Conservation (phyloP, 2,888 invertebrate species). For the Caenorhabditis zanzibari region DNA sequence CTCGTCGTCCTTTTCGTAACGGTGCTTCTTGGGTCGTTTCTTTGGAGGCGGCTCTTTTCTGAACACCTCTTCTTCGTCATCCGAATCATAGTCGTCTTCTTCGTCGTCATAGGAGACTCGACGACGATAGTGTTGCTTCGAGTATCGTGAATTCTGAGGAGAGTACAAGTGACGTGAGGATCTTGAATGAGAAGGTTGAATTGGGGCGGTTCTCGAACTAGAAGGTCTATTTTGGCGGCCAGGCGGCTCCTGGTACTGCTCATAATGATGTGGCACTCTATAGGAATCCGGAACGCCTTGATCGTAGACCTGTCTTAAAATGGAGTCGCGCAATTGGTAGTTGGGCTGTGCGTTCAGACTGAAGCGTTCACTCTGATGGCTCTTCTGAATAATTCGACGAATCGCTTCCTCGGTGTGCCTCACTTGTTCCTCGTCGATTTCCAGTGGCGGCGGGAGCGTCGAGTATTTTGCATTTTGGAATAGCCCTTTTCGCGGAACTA, state of each 20-base stretch:
- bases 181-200: not conserved
- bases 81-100: conserved; percentile 1
- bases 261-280: not conserved
- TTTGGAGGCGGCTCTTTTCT: not conserved
- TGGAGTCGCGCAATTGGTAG: conserved; percentile 21
- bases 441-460: not conserved
- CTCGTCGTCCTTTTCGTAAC: not conserved
- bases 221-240: not conserved
- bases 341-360: conserved; percentile 5
- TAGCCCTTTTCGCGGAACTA: conserved; percentile 44
- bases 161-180: not conserved
- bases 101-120: not conserved
- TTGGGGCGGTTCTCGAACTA: conserved; percentile 3
- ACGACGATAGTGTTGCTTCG: not conserved
- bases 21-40: not conserved
- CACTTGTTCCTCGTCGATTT: conserved; percentile 37
- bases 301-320: conserved; percentile 50
- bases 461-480: conserved; percentile 62
- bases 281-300: conserved; percentile 30
- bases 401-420: conserved; percentile 45
- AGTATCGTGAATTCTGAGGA: not conserved
- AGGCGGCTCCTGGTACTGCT: not conserved
- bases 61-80: conserved; percentile 8
- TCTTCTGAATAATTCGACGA: conserved; percentile 21
- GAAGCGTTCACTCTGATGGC: conserved; percentile 4